These are phyloP conservation scores for Harpalus rufipes DNA, from an alignment of 2,888 invertebrate genomes.

Conservation along the genomic window DNA sequence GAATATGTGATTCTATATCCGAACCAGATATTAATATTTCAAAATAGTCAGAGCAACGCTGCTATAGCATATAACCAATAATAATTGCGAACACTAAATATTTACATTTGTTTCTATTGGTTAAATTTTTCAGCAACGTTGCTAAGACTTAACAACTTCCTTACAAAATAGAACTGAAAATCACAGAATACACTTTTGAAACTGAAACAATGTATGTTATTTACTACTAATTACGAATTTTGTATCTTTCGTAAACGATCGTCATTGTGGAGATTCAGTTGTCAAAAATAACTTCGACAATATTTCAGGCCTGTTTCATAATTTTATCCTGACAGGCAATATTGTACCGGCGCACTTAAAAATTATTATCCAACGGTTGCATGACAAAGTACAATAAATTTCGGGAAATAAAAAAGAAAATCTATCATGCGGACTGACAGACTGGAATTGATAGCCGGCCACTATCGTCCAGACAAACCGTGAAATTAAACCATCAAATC, in stretches of 20 bases:
- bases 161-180: no score
- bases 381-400: slow-evolving; percentile 66
- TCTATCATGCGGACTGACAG: slow-evolving; percentile 65
- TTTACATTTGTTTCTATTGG: no score
- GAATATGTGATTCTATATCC: no score
- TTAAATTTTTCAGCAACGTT: no score
- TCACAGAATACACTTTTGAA: no score
- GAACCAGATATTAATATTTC: no score
- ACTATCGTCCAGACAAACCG: slow-evolving; percentile 59
- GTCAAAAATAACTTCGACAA: slow-evolving; percentile 23
- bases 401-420: slow-evolving; percentile 60
- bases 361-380: slow-evolving; percentile 62
- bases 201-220: no score
- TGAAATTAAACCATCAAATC: slow-evolving; percentile 62
- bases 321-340: slow-evolving; percentile 43
- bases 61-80: no score
- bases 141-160: no score
- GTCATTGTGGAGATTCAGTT: not conserved
- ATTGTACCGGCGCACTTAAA: slow-evolving; percentile 61
- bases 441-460: slow-evolving; percentile 63
- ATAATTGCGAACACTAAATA: no score
- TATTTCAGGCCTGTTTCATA: slow-evolving; percentile 43
- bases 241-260: not conserved
- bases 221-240: no score
- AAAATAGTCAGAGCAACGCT: no score